Conservation (phyloP, 2,888 invertebrate genomes). For the Nemurella pictetii region DNA sequence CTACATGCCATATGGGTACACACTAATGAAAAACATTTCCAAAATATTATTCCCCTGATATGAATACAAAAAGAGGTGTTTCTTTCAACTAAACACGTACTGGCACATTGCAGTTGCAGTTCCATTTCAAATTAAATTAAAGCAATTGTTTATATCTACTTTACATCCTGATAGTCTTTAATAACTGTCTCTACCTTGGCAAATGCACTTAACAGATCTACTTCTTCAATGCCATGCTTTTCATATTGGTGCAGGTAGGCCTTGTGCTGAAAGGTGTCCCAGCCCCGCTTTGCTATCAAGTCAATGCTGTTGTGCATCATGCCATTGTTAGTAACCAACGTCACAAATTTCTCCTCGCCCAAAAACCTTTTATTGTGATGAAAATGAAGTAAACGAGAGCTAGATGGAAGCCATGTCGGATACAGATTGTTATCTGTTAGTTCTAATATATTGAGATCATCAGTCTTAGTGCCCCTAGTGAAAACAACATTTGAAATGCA, state of each 20-base stretch:
- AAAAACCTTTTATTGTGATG: constrained; percentile 52
- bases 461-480: constrained; percentile 48
- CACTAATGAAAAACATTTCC: no score
- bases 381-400: constrained; percentile 49
- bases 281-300: constrained; percentile 53
- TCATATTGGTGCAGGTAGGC: constrained; percentile 59
- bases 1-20: no score
- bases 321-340: constrained; percentile 55
- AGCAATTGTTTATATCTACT: constrained; percentile 6
- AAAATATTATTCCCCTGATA: no score
- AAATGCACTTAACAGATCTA: constrained; percentile 56
- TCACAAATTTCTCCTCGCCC: constrained; percentile 53
- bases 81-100: no score
- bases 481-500: constrained; percentile 52
- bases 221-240: constrained; percentile 54
- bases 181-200: constrained; percentile 55
- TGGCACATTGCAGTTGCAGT: no score
- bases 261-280: constrained; percentile 54
- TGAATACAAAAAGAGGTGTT: no score
- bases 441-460: constrained; percentile 41
- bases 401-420: constrained; percentile 51
- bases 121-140: no score
- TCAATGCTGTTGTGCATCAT: constrained; percentile 51
- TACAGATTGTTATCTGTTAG: constrained; percentile 50
- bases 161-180: constrained; percentile 52